Conservation (phyloP, 2,113 vertebrate genomes). For the Aythya baeri region DNA sequence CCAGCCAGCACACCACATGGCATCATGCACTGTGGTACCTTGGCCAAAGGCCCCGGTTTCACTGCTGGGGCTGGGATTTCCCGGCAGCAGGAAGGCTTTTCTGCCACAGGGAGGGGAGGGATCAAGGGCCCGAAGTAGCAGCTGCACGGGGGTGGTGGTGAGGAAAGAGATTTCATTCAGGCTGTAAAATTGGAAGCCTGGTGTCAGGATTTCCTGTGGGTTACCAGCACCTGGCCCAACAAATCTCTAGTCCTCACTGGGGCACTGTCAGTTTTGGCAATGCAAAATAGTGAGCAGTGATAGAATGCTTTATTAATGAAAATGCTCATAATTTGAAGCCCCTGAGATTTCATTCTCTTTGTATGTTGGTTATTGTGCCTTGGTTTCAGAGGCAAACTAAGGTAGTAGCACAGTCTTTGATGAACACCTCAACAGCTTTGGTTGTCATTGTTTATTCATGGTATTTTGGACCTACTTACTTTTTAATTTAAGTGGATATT, state of each 20-base stretch:
- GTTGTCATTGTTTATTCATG: not conserved
- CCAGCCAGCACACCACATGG: not conserved
- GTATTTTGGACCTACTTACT: not conserved
- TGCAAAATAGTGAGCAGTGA: not conserved
- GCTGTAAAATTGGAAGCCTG: accelerated
- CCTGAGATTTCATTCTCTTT: not conserved
- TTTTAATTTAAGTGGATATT: not conserved
- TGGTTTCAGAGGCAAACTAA: not conserved
- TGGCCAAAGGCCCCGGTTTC: accelerated
- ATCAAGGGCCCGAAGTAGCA: not conserved
- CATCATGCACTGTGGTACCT: accelerated
- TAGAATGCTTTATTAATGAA: not conserved
- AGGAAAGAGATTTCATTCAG: not conserved
- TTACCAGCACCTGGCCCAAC: not conserved
- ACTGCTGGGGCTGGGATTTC: not conserved
- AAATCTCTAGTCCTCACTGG: not conserved
- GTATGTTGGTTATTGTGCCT: not conserved
- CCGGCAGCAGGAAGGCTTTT: not conserved
- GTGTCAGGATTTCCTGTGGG: not conserved
- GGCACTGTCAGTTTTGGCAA: not conserved
- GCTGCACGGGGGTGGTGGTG: accelerated
- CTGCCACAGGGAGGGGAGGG: not conserved
- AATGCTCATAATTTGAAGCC: not conserved
- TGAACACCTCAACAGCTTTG: not conserved
- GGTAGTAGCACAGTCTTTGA: accelerated